Conservation (phyloP, 2,797 vertebrate genomes). For the Hozukius guyotensis region DNA sequence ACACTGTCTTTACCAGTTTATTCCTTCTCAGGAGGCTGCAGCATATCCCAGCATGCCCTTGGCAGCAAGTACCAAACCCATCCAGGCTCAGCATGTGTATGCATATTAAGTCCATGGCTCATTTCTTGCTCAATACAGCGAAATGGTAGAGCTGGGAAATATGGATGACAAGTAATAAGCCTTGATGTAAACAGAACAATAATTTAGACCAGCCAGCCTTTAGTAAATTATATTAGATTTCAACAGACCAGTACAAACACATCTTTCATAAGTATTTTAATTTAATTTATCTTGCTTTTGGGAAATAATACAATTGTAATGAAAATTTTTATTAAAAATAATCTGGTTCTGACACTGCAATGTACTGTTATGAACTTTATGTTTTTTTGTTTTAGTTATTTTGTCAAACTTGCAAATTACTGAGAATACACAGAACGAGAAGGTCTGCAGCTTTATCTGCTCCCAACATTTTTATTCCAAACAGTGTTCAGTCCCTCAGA, state of each 20-base stretch:
- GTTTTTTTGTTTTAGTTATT: background rate
- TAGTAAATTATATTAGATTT: background rate
- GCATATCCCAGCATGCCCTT: conserved; percentile 23
- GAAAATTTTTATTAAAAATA: background rate
- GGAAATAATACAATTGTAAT: background rate
- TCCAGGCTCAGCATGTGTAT: conserved; percentile 5
- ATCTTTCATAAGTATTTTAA: background rate
- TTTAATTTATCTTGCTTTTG: background rate
- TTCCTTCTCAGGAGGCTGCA: conserved; percentile 6
- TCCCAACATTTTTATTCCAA: background rate
- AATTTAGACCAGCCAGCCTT: background rate
- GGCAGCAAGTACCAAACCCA: conserved; percentile 7
- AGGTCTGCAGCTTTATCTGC: background rate
- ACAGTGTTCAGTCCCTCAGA: background rate
- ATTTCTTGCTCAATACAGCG: conserved; percentile 17
- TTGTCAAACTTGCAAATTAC: background rate
- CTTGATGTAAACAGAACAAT: conserved; percentile 1
- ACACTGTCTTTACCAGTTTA: background rate
- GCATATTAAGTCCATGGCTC: conserved; percentile 29
- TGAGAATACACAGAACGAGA: background rate
- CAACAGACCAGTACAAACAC: background rate
- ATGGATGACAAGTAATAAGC: conserved; percentile 1
- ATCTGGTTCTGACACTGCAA: background rate
- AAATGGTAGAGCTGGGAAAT: conserved; percentile 5
- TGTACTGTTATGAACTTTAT: background rate